These are phyloP conservation scores for Tinea pellionella DNA, from an alignment of 2,888 invertebrate genomes.

Conservation along the genomic window DNA sequence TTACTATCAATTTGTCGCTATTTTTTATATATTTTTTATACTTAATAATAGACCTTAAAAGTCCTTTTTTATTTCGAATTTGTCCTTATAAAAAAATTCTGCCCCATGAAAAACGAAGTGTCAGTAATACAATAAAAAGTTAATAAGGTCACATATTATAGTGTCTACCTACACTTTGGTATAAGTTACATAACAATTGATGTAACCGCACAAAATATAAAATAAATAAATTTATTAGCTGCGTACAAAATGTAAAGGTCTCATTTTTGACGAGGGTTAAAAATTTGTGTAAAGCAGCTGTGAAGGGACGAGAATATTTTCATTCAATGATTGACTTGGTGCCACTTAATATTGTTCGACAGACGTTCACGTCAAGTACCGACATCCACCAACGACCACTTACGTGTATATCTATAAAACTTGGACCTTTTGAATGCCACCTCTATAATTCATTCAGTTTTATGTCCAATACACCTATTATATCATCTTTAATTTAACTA, in stretches of 20 bases:
- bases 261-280: background rate
- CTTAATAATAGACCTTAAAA: background rate
- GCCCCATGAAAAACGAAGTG: too few relatives aligned
- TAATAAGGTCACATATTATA: too few relatives aligned
- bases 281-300: background rate
- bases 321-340: background rate
- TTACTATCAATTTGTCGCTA: background rate
- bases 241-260: background rate
- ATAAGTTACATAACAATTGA: too few relatives aligned
- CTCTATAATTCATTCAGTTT: background rate
- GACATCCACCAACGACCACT: background rate
- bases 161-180: too few relatives aligned
- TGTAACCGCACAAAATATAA: too few relatives aligned
- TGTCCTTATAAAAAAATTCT: too few relatives aligned
- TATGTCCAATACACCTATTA: background rate
- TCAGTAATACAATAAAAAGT: too few relatives aligned
- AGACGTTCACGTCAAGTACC: background rate
- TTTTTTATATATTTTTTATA: background rate
- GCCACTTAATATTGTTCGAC: background rate
- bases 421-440: background rate
- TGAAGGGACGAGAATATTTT: background rate
- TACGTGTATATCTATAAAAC: background rate
- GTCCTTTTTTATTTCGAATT: too few relatives aligned
- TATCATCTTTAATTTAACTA: too few relatives aligned
- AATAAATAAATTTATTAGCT: too few relatives aligned